Evolutionary conservation across 2,797 vertebrate species (phyloP).

Genomic region (Diplodus puntazzo): DNA sequence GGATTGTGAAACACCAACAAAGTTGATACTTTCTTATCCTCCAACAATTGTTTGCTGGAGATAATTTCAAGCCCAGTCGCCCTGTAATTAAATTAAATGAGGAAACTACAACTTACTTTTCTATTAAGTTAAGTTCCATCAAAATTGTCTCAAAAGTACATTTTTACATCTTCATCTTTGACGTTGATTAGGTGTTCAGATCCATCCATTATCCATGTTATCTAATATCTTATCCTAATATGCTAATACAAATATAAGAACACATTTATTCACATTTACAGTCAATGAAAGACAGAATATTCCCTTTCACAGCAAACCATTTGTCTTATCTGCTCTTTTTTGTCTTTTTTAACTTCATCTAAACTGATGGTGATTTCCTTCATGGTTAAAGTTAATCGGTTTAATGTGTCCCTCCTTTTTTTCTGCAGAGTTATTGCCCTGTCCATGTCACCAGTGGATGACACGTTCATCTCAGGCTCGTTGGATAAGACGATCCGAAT

Average conservation of each 20-base stretch:
- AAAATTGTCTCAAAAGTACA: neutral
- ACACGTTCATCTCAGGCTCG: slow-evolving; percentile 94
- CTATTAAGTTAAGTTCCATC: neutral
- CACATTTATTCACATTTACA: neutral
- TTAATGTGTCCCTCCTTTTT: neutral
- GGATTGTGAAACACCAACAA: neutral
- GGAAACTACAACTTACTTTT: neutral
- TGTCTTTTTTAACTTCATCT: neutral
- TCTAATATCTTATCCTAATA: neutral
- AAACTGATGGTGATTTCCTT: neutral
- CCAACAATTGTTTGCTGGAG: neutral
- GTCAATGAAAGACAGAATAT: neutral
- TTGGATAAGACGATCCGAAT: slow-evolving; percentile 94
- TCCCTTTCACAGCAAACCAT: neutral
- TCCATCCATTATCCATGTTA: neutral
- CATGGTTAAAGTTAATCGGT: neutral
- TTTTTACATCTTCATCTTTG: neutral
- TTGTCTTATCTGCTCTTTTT: neutral
- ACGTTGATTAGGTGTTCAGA: neutral
- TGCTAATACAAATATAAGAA: neutral
- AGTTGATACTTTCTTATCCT: neutral
- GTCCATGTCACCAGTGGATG: slow-evolving; percentile 95
- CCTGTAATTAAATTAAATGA: neutral
- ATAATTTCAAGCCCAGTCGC: neutral
- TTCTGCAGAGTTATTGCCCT: slow-evolving; percentile 91